Conservation (phyloP, 2,797 vertebrate species). For the Macropodus opercularis region DNA sequence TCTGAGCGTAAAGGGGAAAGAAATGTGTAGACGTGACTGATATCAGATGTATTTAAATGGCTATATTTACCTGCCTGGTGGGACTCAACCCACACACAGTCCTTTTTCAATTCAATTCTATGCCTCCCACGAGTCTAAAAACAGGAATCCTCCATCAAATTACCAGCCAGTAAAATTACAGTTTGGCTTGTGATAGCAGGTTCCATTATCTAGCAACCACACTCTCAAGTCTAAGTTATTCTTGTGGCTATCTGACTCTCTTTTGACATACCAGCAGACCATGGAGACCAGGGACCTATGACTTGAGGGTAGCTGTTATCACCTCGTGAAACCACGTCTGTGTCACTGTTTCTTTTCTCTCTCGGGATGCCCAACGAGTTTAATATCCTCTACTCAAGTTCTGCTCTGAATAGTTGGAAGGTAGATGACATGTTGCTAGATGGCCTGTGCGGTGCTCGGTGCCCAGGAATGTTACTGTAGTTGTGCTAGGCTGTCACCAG, state of each 20-base stretch:
- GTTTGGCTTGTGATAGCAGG: slow-evolving; percentile 44
- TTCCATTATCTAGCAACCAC: slow-evolving; percentile 33
- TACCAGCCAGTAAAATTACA: slow-evolving; percentile 48
- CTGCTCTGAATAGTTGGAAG: slow-evolving; percentile 54
- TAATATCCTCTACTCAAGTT: slow-evolving; percentile 42
- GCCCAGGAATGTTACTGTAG: slow-evolving; percentile 77
- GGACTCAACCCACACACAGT: slow-evolving; percentile 36
- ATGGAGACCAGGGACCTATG: slow-evolving; percentile 41
- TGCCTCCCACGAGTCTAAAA: slow-evolving; percentile 38
- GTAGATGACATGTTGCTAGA: slow-evolving; percentile 66
- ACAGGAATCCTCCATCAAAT: slow-evolving; percentile 47
- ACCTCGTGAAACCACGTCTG: slow-evolving; percentile 63
- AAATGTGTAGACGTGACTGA: slow-evolving; percentile 49
- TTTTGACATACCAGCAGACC: slow-evolving; percentile 50
- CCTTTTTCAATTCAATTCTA: slow-evolving; percentile 60
- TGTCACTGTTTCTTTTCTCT: slow-evolving; percentile 57
- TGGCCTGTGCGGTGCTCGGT: slow-evolving; percentile 61
- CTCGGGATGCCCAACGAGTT: slow-evolving; percentile 56
- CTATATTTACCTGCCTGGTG: slow-evolving; percentile 51
- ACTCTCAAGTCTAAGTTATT: slow-evolving; percentile 38
- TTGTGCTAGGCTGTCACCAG: slow-evolving; percentile 76
- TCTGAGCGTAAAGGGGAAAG: slow-evolving; percentile 14
- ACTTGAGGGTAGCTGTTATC: slow-evolving; percentile 64
- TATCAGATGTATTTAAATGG: slow-evolving; percentile 64
- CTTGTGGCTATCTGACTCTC: slow-evolving; percentile 20